These are phyloP conservation scores for Eupithecia subumbrata DNA, from an alignment of 2,888 invertebrate species.

Conservation along the genomic window DNA sequence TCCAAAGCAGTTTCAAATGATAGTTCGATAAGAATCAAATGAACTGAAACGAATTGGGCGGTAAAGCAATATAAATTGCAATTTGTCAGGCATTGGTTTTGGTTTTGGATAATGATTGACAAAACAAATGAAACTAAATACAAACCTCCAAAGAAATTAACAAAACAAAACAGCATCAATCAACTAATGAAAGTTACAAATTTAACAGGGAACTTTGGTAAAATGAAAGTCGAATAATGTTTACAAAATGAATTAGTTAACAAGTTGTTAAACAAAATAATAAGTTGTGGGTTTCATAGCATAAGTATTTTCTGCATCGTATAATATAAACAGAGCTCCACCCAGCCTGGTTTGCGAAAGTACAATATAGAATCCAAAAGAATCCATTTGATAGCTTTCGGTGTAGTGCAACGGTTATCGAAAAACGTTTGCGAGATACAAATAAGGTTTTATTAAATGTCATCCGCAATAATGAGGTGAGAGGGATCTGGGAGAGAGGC, in stretches of 20 bases:
- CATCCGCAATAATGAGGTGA: constrained; percentile 83
- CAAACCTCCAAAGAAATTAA: background rate
- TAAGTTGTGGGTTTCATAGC: background rate
- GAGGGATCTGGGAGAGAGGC: constrained; percentile 75
- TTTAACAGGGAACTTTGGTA: background rate
- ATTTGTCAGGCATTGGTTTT: constrained; percentile 58
- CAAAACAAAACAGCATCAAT: constrained; percentile 2
- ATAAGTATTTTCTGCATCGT: background rate
- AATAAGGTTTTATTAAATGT: constrained; percentile 84
- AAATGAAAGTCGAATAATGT: background rate
- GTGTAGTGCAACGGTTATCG: constrained; percentile 65
- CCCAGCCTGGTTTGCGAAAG: constrained; percentile 23
- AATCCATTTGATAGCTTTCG: constrained; percentile 42
- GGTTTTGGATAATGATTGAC: constrained; percentile 23
- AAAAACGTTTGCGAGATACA: constrained; percentile 71
- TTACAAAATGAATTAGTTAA: background rate
- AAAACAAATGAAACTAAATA: background rate
- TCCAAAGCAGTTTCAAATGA: constrained; percentile 48
- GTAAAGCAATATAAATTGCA: constrained; percentile 65
- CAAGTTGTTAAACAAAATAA: background rate
- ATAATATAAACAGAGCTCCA: background rate
- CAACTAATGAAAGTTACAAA: background rate
- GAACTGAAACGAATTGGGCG: constrained; percentile 71
- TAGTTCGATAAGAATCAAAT: constrained; percentile 58
- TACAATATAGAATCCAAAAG: constrained; percentile 37